Evolutionary conservation across 2,113 vertebrate species (phyloP), one percentile per base, ranked within the genome.

Genomic region (Mixornis gularis): DNA sequence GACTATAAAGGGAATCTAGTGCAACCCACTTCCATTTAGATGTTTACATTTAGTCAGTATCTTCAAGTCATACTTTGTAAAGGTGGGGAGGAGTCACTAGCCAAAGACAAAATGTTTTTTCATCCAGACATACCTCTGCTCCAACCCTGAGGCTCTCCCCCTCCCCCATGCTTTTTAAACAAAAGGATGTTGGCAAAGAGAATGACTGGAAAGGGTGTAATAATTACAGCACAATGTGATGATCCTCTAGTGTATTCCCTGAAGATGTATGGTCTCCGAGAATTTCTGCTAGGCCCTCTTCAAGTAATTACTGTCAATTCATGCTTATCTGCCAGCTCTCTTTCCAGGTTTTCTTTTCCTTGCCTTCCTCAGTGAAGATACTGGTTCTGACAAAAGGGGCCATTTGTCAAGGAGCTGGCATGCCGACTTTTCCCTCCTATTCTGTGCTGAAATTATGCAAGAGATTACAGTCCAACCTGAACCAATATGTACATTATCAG

Each of bases 251-350:
- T 79, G 93, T 80, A 96, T 96, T 96, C 81, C 63, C 90, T 78
- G 69, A 86, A 95, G 94, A 94, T 87, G 70, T 81, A 93, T 69
- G 93, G 95, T 95, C 89, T 91, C 92, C 52, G 92, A 94, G 76
- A 95, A 93, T 94, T 96, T 96, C 87, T 95, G 72, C 79, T 70
- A 90, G 91, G 85, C 63, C 85, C 24, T 85, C 70, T 92, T 94
- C 89, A 87, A 95, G 90, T 96, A 96, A 96, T 96, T 97, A 94
- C 87, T 92, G 88, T 95, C 94, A 95, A 94, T 94, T 94, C 82
- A 77, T 82, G 92, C 92, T 97, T 97, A 96, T 96, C 96, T 94
- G 85, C 82, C 72, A 92, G 87, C 68, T 94, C 92, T 90, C 89
- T 94, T 79, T 72, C 71, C 64, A 87, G 77, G 63, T 92, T 95